Conservation (phyloP, 1,140 invertebrate species). For the Wasmannia auropunctata region DNA sequence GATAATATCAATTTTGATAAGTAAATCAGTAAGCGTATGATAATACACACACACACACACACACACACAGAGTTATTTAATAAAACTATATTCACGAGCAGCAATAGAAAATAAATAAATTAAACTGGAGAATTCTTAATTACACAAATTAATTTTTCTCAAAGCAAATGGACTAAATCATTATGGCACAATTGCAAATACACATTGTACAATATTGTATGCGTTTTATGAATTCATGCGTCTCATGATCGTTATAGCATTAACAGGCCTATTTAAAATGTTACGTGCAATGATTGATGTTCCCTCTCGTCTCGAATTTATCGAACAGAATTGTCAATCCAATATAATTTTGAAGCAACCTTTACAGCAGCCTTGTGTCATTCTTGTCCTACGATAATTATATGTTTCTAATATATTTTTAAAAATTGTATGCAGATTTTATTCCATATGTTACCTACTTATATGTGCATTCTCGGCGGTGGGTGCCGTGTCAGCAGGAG, state of each 20-base stretch:
- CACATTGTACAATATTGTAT: background rate
- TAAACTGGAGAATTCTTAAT: background rate
- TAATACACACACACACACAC: background rate
- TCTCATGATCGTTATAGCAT: background rate
- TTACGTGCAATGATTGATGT: background rate
- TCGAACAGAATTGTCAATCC: background rate
- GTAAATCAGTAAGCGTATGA: background rate
- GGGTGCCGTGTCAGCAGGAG: background rate
- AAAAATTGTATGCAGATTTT: constrained; percentile 23
- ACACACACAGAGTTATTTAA: background rate
- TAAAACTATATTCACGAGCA: background rate
- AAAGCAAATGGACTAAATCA: background rate
- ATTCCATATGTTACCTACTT: constrained; percentile 6
- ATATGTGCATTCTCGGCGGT: background rate
- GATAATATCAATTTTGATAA: background rate
- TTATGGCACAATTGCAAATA: background rate
- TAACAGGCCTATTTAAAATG: background rate
- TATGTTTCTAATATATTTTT: constrained; percentile 30
- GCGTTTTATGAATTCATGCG: background rate
- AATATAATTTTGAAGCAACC: background rate
- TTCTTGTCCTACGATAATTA: background rate
- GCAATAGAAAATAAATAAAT: background rate
- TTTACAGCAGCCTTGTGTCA: background rate
- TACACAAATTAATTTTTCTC: background rate
- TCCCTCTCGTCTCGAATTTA: background rate